A percentile compares a stretch with the other conserved stretches of the same genome.
Evolutionary conservation across 1,140 invertebrate species (phyloP).

Genomic region (Sitophilus oryzae): DNA sequence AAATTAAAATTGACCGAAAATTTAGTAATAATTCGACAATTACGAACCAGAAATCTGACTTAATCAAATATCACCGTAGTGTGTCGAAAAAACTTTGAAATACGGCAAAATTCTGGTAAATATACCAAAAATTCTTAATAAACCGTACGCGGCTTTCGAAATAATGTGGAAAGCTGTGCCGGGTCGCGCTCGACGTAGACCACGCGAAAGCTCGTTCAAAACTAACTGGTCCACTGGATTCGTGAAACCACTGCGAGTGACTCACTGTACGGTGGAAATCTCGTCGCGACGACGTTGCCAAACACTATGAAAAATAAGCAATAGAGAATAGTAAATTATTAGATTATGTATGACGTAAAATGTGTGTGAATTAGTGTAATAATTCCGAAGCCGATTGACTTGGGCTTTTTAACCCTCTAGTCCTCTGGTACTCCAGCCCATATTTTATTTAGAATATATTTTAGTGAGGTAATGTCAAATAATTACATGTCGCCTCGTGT

Average conservation of each 20-base stretch:
- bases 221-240: not conserved
- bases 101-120: not conserved
- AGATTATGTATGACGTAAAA: not conserved
- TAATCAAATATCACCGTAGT: too few relatives aligned
- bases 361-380: not conserved
- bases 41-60: too few relatives aligned
- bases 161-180: not conserved
- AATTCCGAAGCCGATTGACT: too few relatives aligned
- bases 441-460: too few relatives aligned
- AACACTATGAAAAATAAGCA: not conserved
- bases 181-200: not conserved
- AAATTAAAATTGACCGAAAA: too few relatives aligned
- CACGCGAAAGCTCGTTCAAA: not conserved
- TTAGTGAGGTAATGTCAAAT: too few relatives aligned
- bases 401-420: too few relatives aligned
- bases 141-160: not conserved
- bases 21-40: too few relatives aligned
- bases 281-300: not conserved
- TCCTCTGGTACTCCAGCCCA: too few relatives aligned
- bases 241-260: not conserved
- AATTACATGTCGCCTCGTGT: too few relatives aligned
- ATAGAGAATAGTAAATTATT: not conserved
- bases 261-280: slow-evolving; percentile 7
- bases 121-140: not conserved
- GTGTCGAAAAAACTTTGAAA: not conserved